A percentile compares a stretch with the other conserved stretches of the same genome.
Evolutionary conservation across 2,113 vertebrate species (phyloP).

Genomic region (Physeter macrocephalus): DNA sequence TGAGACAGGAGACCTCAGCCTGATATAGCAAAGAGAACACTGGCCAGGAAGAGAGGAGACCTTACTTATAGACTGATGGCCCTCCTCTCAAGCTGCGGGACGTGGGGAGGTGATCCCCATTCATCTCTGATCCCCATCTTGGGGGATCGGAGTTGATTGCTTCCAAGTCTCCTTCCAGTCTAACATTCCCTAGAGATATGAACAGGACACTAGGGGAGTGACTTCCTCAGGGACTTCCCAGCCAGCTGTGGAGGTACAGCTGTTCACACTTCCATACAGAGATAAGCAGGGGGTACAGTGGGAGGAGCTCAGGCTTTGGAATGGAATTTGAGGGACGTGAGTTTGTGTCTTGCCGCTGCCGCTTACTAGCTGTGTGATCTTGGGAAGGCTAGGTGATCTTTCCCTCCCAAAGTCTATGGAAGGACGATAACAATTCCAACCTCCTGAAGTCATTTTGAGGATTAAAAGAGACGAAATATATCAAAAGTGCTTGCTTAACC

Average conservation of each 20-base stretch:
- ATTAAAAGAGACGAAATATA: background rate
- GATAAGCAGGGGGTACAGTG: rapidly evolving
- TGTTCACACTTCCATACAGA: background rate
- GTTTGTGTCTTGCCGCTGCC: background rate
- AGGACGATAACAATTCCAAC: background rate
- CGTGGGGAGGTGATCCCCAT: background rate
- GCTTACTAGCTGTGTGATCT: background rate
- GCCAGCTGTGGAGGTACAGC: background rate
- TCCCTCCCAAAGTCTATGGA: background rate
- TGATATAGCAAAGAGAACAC: background rate
- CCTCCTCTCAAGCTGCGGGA: no score
- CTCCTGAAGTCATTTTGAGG: background rate
- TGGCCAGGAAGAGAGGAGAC: background rate
- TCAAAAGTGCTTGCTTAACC: background rate
- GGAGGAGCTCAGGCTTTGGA: background rate
- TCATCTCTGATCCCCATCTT: background rate
- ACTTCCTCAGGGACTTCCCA: background rate
- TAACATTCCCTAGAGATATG: background rate
- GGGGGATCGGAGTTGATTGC: background rate
- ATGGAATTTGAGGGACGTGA: background rate
- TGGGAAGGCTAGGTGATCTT: background rate
- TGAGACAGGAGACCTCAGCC: background rate
- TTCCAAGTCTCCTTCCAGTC: background rate
- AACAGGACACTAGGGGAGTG: background rate
- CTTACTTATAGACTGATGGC: background rate